Conservation (phyloP, 2,797 vertebrate species). For the Coilia nasus region DNA sequence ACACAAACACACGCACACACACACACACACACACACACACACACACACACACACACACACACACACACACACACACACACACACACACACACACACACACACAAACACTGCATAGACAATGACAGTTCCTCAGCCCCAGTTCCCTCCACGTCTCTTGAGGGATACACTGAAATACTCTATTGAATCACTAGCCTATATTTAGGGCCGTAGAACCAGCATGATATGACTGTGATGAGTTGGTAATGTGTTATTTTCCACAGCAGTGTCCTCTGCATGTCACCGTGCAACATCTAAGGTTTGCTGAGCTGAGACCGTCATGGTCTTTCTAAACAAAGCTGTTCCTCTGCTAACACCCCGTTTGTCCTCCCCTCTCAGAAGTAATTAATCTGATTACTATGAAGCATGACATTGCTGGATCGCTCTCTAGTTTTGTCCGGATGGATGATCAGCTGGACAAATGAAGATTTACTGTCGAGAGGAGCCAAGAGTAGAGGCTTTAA, state of each 20-base stretch:
- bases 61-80: too few relatives aligned
- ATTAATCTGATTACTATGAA: conserved; percentile 13
- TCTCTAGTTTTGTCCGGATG: background rate
- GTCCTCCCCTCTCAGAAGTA: background rate
- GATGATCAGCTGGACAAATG: background rate
- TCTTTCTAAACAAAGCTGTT: conserved; percentile 15
- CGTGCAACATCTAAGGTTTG: background rate
- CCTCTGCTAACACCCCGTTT: background rate
- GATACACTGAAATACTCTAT: background rate
- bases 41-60: too few relatives aligned
- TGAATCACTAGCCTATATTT: conserved; percentile 16
- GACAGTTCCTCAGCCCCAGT: background rate
- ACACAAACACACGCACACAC: too few relatives aligned
- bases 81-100: background rate
- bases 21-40: too few relatives aligned
- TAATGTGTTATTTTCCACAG: conserved; percentile 11
- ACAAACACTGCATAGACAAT: conserved; percentile 13
- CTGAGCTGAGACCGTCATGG: background rate
- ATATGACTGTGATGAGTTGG: background rate
- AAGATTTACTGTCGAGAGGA: background rate
- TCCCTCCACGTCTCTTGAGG: background rate
- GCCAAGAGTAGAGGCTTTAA: background rate
- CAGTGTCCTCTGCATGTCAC: background rate
- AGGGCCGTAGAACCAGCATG: background rate
- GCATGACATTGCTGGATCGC: background rate